Base-by-base conservation (phyloP, 1,140 invertebrate species). In the Heliothis virescens region DNA sequence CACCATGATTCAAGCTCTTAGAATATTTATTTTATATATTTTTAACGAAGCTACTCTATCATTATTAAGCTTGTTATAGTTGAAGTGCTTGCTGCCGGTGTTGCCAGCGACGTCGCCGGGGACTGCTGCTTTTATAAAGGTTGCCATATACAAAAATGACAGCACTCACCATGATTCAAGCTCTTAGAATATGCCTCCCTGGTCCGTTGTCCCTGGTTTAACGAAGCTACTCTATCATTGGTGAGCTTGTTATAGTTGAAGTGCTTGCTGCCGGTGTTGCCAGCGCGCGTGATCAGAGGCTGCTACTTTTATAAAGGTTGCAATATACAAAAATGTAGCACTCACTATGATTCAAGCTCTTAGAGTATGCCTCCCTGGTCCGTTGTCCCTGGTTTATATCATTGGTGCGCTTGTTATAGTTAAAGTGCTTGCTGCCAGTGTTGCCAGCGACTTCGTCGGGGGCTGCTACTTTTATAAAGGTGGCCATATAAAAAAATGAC, bases 241-340 rank as follows among this genome's bases (percentile, higher is more conserved):
- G 96, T 95, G 3, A 98, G 91, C 82, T 97, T 97, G 63, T 96
- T 96, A 86, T 98, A 98, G 85, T 97, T 96, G 85, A 97, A 98
- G 85, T 98, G 97, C 83, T 96, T 96, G 85, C 94, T 96, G 21
- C 95, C 92, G 29, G 87, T 92, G 71, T 95, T 95, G 91, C 96
- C 90, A 75, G 94, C 84, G 90, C 96, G 91, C 88, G 95, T 89
- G 82, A 91, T 85, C 83, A 94, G 82, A 57, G 90, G 84, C 89
- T 95, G 87, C 59, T n/a, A n/a, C 12, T 15, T 53, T 53, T 13
- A 15, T 53, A 53, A n/a, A 18, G 15, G 16, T 55, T 9, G 13
- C 3, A 1, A 55, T 55, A 55, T 55, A 55, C 4, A 18, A 41
- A 41, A 41, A 1, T 7, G 5, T 1, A 41, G 5, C 34, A 50